Conservation (phyloP, 1,140 invertebrate genomes). For the Tyrophagus putrescentiae region DNA sequence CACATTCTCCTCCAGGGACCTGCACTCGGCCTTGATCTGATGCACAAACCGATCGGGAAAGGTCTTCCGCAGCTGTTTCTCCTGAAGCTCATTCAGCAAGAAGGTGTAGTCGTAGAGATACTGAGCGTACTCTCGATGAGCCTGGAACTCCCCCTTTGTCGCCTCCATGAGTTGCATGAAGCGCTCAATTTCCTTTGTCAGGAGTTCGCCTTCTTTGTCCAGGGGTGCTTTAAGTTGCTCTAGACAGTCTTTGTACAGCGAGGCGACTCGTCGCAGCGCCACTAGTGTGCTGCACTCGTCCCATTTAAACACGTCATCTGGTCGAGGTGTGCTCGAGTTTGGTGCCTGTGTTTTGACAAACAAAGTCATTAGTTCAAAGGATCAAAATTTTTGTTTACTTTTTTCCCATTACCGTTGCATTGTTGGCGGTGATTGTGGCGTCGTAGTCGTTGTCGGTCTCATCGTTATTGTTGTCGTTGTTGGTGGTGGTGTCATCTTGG, state of each 20-base stretch:
- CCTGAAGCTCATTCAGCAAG: constrained; percentile 55
- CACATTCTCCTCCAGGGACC: background rate
- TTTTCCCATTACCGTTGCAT: no score
- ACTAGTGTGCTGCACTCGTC: background rate
- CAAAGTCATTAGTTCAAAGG: no score
- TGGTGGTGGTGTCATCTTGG: no score
- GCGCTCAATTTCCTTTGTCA: background rate
- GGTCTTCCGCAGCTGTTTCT: no score
- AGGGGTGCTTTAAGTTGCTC: background rate
- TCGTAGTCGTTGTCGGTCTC: no score
- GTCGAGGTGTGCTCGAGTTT: background rate
- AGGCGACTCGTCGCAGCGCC: background rate
- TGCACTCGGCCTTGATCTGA: constrained; percentile 56
- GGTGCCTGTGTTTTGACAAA: background rate
- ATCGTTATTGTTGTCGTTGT: no score
- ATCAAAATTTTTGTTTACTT: no score
- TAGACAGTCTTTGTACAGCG: background rate
- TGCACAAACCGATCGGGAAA: no score
- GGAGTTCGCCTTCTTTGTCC: background rate
- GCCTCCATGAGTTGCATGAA: constrained; percentile 41
- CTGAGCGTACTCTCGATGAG: constrained; percentile 44
- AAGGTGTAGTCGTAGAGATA: constrained; percentile 43
- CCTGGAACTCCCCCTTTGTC: constrained; percentile 49
- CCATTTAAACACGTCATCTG: constrained; percentile 17
- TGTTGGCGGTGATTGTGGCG: no score